Conservation (phyloP, 2,113 vertebrate species). For the Campylomormyrus numenius region DNA sequence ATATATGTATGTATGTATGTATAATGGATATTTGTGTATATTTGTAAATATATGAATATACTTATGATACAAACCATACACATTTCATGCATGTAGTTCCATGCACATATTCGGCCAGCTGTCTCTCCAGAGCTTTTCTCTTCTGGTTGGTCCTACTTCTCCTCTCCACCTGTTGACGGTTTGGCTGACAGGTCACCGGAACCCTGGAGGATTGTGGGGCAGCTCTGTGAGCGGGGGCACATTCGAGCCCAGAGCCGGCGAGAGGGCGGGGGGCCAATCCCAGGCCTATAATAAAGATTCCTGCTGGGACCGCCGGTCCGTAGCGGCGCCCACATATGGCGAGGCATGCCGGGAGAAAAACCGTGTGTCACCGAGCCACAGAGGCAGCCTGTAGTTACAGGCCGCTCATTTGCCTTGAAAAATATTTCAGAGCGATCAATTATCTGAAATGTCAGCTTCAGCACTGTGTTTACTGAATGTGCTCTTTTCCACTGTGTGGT, state of each 20-base stretch:
- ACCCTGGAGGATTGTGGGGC: background rate
- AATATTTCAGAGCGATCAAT: background rate
- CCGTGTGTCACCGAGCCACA: constrained; percentile 12
- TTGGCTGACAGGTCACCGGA: background rate
- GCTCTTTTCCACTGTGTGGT: background rate
- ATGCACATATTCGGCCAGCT: background rate
- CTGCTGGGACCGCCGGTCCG: background rate
- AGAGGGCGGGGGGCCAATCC: constrained; percentile 3
- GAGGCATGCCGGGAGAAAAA: constrained; percentile 14
- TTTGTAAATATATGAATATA: background rate
- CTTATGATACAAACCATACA: background rate
- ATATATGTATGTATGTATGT: background rate
- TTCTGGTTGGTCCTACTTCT: background rate
- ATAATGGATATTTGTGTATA: background rate
- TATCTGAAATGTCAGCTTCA: background rate
- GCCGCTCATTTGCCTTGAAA: constrained; percentile 3
- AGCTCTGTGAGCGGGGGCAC: background rate
- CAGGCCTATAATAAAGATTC: constrained; percentile 23
- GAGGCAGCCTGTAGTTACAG: constrained; percentile 16
- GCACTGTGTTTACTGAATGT: background rate
- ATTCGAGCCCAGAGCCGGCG: background rate
- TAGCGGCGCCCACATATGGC: background rate
- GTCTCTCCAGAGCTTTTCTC: background rate
- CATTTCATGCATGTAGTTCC: background rate
- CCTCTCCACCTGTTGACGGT: background rate